Base-by-base conservation (phyloP, 1,140 invertebrate genomes). In the Oreohelix idahoensis region DNA sequence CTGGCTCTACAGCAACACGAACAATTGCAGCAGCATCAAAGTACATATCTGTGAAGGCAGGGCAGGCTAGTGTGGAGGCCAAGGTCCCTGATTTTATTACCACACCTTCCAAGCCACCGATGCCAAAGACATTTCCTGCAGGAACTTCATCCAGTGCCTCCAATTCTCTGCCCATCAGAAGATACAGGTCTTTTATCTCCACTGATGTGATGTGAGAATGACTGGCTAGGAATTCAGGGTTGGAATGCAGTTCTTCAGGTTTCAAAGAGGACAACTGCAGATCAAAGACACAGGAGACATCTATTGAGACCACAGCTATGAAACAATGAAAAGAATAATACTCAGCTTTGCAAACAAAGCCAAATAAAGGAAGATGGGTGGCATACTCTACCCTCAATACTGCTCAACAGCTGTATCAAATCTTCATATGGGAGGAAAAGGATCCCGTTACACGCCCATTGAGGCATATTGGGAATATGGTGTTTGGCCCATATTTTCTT, bases 91-190 rank as follows among this genome's bases (percentile, higher is more conserved):
- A 97, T 93, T 98, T 98, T 0, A 98, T 92, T 23, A 97, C 95
- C 89, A 96, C 95, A 0, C 97, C 95, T 88, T 98, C 96, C 79
- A 99, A 91, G 13, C 96, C 96, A 45, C 96, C 96, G 83, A 99
- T 97, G 74, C 96, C 96, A 93, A 89, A 71, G 69, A 88, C 82
- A 85, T 89, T 89, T 76, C 88, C 88, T 20, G 88, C 87, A 1
- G 80, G 66, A 8, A 84, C 71, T 90, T 95, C 94, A 45, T 96
- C 95, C 26, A 99, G 93, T 0, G 93, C 87, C 92, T 98, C 95
- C 45, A 99, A 92, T 88, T 99, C 98, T 88, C 97, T 94, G 8
- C 98, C 98, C 96, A 99, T 98, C 38, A 99, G 93, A 85, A 98
- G 93, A 90, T 97, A 99, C 0, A 99, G 91, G 88, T 95, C 94